Conservation (phyloP, 2,888 invertebrate genomes). For the Bhutanitis thaidina region DNA sequence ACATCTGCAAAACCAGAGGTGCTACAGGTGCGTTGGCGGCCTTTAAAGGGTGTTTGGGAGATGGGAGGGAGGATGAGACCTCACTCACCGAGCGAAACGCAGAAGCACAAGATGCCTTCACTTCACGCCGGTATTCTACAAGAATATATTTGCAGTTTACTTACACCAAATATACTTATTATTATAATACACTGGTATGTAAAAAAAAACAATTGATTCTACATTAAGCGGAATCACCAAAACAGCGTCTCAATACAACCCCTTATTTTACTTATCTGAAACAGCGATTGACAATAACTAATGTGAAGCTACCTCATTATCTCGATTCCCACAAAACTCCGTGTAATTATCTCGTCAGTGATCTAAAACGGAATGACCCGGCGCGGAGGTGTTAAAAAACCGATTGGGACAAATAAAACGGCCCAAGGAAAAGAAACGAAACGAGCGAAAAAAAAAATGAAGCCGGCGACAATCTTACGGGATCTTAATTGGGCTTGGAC, state of each 20-base stretch:
- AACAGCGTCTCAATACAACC: conserved; percentile 1
- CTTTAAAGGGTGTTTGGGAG: no score
- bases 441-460: conserved; percentile 29
- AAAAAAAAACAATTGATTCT: no score
- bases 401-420: conserved; percentile 41
- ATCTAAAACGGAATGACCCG: conserved; percentile 27
- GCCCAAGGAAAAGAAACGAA: conserved; percentile 23
- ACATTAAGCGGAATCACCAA: background rate
- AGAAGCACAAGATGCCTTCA: no score
- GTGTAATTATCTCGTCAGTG: conserved; percentile 36
- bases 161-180: no score
- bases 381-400: conserved; percentile 50
- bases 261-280: conserved; percentile 1
- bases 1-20: no score
- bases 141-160: no score
- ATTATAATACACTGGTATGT: no score
- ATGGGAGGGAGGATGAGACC: no score
- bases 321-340: conserved; percentile 32
- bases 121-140: no score
- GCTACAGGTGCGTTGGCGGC: no score
- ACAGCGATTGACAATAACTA: conserved; percentile 31
- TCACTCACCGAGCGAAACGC: no score
- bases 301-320: conserved; percentile 42
- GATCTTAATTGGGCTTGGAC: conserved; percentile 66
- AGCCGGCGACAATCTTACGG: conserved; percentile 59